Evolutionary conservation across 2,888 invertebrate genomes (phyloP), one percentile per base, ranked within the genome.

Genomic region (Drosophila barbarae): DNA sequence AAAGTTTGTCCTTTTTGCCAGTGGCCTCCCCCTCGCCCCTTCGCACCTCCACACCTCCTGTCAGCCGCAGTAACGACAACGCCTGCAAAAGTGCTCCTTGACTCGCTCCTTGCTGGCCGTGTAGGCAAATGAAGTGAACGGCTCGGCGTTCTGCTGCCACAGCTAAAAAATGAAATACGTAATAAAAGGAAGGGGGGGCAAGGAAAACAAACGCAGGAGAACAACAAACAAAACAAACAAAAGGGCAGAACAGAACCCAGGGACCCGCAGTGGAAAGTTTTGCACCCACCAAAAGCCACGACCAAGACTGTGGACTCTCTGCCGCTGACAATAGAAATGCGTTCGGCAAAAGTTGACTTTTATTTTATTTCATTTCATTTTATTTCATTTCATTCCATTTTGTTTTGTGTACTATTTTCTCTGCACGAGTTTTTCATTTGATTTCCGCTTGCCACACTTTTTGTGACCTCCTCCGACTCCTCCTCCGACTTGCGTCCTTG

Each of bases 381-480:
- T 6, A 42, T 42, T 42, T 28, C 6, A 42, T 42, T 42, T 42
- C 15, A 15, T 42, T 28, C 10, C 42, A 28, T 15, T 42, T 55
- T 54, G 36, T 60, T 39, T 38, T 52, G 36, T 52, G 36, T 56
- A 49, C 47, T 57, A 63, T 55, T 71, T 52, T 21, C 51, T 26
- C 51, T 72, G 83, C 85, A 85, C 75, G 85, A 79, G 85, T 77
- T 85, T 85, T 84, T 76, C 76, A 85, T 86, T 86, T 84, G 86
- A 85, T 84, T 85, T 82, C 80, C 76, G 78, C 76, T 81, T 69
- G 69, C 74, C 72, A 67, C 73, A 71, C 66, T 67, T 68, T 79
- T 74, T 82, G 58, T 55, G 50, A 50, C 49, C 49, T 18, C 35
- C 49, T 13, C 35, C 55, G 8, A 15, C 28, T 5, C 7, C 6